Evolutionary conservation across 2,113 vertebrate species (phyloP).

Genomic region (Hippocampus comes): DNA sequence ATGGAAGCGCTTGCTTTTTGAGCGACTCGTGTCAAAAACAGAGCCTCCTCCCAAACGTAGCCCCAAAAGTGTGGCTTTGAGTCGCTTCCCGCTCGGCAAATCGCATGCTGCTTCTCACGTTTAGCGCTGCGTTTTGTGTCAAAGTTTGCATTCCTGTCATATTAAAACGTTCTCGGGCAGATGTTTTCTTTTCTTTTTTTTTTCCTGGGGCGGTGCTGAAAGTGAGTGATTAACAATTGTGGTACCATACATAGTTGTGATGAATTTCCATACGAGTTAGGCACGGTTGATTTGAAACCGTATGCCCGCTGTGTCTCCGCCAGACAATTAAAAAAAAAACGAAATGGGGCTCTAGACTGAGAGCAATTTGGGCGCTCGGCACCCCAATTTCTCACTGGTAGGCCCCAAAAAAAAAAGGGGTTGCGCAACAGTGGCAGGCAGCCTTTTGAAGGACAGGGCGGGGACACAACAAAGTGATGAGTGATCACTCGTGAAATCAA

Average conservation of each 20-base stretch:
- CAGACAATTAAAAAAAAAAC: background rate
- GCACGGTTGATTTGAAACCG: slow-evolving; percentile 13
- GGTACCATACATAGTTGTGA: slow-evolving; percentile 28
- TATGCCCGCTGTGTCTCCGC: slow-evolving; percentile 2
- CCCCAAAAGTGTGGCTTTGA: slow-evolving; percentile 28
- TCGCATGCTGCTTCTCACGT: slow-evolving; percentile 35
- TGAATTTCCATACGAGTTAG: slow-evolving; percentile 29
- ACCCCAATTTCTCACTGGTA: no score
- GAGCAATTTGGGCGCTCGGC: no score
- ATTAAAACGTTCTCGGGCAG: slow-evolving; percentile 52
- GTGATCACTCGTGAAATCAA: no score
- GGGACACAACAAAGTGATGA: no score
- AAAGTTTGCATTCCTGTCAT: slow-evolving; percentile 49
- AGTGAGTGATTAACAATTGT: slow-evolving; percentile 45
- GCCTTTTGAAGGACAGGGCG: no score
- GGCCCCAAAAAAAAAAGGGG: no score
- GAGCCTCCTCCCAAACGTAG: slow-evolving; percentile 41
- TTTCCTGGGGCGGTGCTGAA: background rate
- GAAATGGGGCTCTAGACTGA: no score
- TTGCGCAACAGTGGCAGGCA: no score
- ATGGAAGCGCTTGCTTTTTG: slow-evolving; percentile 11
- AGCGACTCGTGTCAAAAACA: slow-evolving; percentile 48
- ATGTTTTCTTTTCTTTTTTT: slow-evolving; percentile 11
- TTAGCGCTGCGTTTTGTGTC: slow-evolving; percentile 42
- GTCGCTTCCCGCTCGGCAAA: slow-evolving; percentile 12